Percentiles rank a stretch among this genome's conserved stretches.
phyloP scores from a whole-genome alignment of 2,888 invertebrate genomes.

The Selenia dentaria region DNA sequence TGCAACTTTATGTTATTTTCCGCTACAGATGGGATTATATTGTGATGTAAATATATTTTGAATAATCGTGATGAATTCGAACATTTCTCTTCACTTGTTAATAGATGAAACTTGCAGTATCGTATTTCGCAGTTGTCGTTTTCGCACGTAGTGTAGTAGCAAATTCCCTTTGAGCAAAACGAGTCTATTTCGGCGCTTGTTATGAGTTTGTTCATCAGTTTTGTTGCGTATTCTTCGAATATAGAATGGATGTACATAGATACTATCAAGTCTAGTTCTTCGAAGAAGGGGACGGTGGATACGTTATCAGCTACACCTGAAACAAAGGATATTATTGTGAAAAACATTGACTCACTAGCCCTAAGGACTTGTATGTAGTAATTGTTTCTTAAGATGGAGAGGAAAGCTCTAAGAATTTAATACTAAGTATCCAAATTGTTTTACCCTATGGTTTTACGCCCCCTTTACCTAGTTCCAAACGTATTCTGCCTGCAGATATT shows the following conservation, averaged over 20 bases:
- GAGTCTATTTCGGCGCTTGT: conserved; percentile 48
- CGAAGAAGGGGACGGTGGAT: conserved; percentile 31
- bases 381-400: no score
- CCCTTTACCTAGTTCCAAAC: no score
- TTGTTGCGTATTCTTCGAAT: conserved; percentile 50
- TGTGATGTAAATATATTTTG: conserved; percentile 26
- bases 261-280: conserved; percentile 30
- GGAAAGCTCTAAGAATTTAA: no score
- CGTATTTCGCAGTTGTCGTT: conserved; percentile 41
- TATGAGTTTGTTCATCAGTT: conserved; percentile 53
- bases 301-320: conserved; percentile 35
- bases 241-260: conserved; percentile 44
- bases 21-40: conserved; percentile 24
- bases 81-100: conserved; percentile 50
- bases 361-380: no score
- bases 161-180: conserved; percentile 53
- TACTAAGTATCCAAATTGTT: no score
- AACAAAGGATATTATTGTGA: conserved; percentile 3
- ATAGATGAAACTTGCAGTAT: conserved; percentile 55
- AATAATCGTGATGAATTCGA: conserved; percentile 28
- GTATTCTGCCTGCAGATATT: no score
- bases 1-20: conserved; percentile 14
- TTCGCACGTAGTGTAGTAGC: conserved; percentile 55
- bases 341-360: neutral
- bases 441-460: no score